phyloP scores from a whole-genome alignment of 1,140 invertebrate species.

The Heliconius eleuchia region DNA sequence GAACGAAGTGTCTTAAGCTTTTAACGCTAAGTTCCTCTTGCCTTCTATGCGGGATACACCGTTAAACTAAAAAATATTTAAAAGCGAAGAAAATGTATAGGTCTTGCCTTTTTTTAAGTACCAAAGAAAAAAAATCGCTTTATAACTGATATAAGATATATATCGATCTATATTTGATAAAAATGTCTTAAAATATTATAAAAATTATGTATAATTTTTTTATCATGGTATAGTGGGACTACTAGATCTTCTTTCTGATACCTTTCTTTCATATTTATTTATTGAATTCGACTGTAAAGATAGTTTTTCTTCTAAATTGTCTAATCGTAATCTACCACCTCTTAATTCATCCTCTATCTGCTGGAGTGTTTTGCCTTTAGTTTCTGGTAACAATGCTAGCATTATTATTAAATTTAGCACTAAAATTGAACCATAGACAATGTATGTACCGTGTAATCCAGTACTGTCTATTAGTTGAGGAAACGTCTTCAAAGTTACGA shows the following conservation, averaged over 20 bases:
- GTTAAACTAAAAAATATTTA: too few species aligned
- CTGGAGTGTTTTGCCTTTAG: slow-evolving; percentile 61
- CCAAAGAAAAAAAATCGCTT: too few species aligned
- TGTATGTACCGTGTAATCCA: slow-evolving; percentile 55
- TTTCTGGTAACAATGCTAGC: slow-evolving; percentile 58
- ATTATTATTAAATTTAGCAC: slow-evolving; percentile 48
- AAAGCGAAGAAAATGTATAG: too few species aligned
- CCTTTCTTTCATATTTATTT: slow-evolving; percentile 44
- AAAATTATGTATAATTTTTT: background rate
- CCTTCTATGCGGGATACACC: too few species aligned
- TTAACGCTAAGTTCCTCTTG: too few species aligned
- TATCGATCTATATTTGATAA: too few species aligned
- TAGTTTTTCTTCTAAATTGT: slow-evolving; percentile 47
- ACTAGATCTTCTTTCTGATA: slow-evolving; percentile 46
- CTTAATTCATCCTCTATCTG: slow-evolving; percentile 66
- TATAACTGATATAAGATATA: too few species aligned
- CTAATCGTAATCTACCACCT: slow-evolving; percentile 44
- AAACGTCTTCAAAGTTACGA: slow-evolving; percentile 17
- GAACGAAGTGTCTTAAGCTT: too few species aligned
- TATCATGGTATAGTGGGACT: slow-evolving; percentile 11
- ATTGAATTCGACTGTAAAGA: slow-evolving; percentile 46
- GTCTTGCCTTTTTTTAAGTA: too few species aligned
- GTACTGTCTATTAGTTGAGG: slow-evolving; percentile 32
- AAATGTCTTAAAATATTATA: too few species aligned
- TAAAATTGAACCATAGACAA: slow-evolving; percentile 49